Evolutionary conservation across 2,113 vertebrate genomes (phyloP), one percentile per base, ranked within the genome.

Genomic region (Notothenia rossii): DNA sequence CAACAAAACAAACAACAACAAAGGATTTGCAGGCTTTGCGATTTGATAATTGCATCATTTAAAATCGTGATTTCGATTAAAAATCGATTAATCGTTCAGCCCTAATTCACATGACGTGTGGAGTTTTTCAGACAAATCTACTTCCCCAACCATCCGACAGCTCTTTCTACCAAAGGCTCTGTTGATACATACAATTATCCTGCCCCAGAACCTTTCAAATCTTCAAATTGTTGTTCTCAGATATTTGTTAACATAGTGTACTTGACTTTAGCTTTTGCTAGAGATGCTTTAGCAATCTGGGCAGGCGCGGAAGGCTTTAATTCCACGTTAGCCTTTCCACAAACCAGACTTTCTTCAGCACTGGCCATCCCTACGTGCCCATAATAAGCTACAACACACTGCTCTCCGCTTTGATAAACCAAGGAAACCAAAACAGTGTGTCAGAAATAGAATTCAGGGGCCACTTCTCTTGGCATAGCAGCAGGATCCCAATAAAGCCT

Each of bases 361-460:
- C 45, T 2, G n/a, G 79, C 61, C 88, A 87, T 88, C 60, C 86
- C 73, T 82, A 61, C 59, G 54, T 72, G 62, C 40, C 86, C 82
- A 86, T 86, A 89, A 91, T 82, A 86, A 83, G 86, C 85, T 77
- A 71, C 53, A 15, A 84, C 85, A 83, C 75, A 59, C 66, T 51
- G 77, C 77, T 46, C 40, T 65, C 63, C 75, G 75, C 67, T 81
- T 83, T 83, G 82, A 89, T 80, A 84, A 75, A 83, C 71, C 58
- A n/a, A 84, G 58, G 59, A 86, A 87, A 86, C 76, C 73, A 76
- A 85, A 89, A 86, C 83, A 81, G 49, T 17, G 66, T 50, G 70
- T 84, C 86, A 86, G 82, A 88, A 93, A 91, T 85, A 90, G 82
- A 90, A 49, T 51, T 69, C 20, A 64, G 75, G 72, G 82, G 72